Evolutionary conservation across 2,113 vertebrate genomes (phyloP), one percentile per base, ranked within the genome.

Genomic region (Mirza zaza): DNA sequence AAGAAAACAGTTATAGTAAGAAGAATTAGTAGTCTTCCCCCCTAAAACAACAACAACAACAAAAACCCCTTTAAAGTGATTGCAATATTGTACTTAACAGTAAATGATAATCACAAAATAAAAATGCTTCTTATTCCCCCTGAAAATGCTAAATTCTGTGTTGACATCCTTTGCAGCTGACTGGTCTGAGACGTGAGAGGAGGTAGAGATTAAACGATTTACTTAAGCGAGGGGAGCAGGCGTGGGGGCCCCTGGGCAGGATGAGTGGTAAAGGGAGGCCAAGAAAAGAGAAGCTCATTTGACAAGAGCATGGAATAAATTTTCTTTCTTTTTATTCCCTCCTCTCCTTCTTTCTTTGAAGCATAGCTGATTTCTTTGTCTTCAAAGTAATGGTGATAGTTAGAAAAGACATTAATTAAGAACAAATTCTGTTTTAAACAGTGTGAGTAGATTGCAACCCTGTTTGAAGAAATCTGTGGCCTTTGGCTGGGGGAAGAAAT

Each of bases 331-430:
- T 34, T 63, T 8, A 17, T 9, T 3, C 34, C 45, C 9, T 48
- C 45, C 9, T 92, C 57, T 11, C 20, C 32, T 34, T 25, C 94
- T 95, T 87, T 83, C 81, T 95, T 90, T 92, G 61, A 96, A 71
- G 50, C 52, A 67, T 52, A 96, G 75, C 55, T 96, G 61, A 93
- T 81, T 81, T 96, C 39, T 95, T 91, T 87, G 63, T 71, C 88
- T 90, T 95, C 75, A 81, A 86, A 94, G 88, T 96, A 96, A 91
- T 84, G 90, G 27, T 59, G 71, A 92, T 80, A 82, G 50, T 86
- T 94, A 94, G 39, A 89, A 94, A 96, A 94, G 45, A 86, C 67
- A 96, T 91, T 75, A 86, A 73, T 96, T 83, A 97, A 79, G 20
- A 81, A 67, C 25, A 86, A 79, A 92, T 68, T 91, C 57, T 97